These are phyloP conservation scores for Drosophila nigromelanica DNA, from an alignment of 1,140 invertebrate species.

Conservation along the genomic window DNA sequence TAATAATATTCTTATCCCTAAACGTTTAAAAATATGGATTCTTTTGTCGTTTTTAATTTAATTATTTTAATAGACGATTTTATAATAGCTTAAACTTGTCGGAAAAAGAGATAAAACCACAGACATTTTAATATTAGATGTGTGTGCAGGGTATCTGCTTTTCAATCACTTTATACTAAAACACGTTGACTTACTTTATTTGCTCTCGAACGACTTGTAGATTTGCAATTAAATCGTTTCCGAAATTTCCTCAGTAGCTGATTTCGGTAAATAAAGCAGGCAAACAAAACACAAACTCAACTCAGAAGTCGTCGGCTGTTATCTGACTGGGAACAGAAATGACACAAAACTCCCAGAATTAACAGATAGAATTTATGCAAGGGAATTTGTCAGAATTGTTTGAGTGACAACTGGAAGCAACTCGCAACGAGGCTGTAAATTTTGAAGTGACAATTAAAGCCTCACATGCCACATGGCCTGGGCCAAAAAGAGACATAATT, in stretches of 20 bases:
- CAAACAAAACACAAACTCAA: not conserved
- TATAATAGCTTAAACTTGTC: no score
- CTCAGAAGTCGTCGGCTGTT: conserved; percentile 5
- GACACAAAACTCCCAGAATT: not conserved
- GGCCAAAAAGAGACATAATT: conserved; percentile 1
- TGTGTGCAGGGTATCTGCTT: not conserved
- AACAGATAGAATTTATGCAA: conserved; percentile 1
- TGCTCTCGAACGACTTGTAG: not conserved
- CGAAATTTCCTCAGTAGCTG: not conserved
- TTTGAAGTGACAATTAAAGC: conserved; percentile 31
- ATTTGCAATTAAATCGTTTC: conserved; percentile 22
- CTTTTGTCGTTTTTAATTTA: no score
- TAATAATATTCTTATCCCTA: no score
- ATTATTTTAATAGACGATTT: no score
- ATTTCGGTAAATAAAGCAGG: conserved; percentile 11
- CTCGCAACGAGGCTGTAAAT: conserved; percentile 32
- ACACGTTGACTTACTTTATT: not conserved
- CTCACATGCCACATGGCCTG: conserved; percentile 5
- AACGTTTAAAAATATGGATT: no score
- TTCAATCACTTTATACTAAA: not conserved
- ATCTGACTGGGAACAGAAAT: conserved; percentile 3
- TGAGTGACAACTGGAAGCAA: conserved; percentile 16
- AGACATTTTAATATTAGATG: no score
- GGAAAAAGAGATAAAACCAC: no score
- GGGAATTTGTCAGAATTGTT: conserved; percentile 9